Evolutionary conservation across 2,113 vertebrate species (phyloP).

Genomic region (Phrynocephalus versicolor): DNA sequence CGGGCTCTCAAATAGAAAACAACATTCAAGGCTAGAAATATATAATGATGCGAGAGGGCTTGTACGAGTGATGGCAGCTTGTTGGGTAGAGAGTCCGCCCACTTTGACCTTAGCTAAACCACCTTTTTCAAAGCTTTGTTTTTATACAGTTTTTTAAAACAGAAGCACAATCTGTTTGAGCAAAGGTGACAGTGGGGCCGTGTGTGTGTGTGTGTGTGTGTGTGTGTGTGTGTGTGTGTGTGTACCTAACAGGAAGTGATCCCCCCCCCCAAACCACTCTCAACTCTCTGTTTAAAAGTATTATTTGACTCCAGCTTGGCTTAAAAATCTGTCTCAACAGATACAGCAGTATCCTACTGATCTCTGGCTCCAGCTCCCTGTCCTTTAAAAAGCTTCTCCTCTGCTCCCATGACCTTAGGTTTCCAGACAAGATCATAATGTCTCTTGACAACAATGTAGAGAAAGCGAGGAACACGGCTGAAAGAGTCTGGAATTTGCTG

Average conservation of each 20-base stretch:
- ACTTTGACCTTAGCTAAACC: not conserved
- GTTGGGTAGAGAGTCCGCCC: too few species aligned
- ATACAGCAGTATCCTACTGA: conserved; percentile 37
- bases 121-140: not conserved
- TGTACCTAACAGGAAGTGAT: not conserved
- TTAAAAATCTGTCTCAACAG: not conserved
- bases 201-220: too few species aligned
- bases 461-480: conserved; percentile 42
- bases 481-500: conserved; percentile 55
- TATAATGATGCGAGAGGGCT: not conserved
- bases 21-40: not conserved
- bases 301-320: not conserved
- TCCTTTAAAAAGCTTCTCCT: conserved; percentile 21
- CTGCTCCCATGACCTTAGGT: not conserved
- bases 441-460: conserved; percentile 46
- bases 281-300: not conserved
- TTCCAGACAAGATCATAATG: not conserved
- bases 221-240: too few species aligned
- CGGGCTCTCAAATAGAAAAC: not conserved
- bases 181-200: not conserved
- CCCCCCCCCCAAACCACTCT: too few species aligned
- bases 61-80: not conserved
- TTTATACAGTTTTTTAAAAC: not conserved
- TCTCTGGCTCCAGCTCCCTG: not conserved
- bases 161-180: too few species aligned